Conservation (phyloP, 2,797 vertebrate species). For the Glossophaga mutica region DNA sequence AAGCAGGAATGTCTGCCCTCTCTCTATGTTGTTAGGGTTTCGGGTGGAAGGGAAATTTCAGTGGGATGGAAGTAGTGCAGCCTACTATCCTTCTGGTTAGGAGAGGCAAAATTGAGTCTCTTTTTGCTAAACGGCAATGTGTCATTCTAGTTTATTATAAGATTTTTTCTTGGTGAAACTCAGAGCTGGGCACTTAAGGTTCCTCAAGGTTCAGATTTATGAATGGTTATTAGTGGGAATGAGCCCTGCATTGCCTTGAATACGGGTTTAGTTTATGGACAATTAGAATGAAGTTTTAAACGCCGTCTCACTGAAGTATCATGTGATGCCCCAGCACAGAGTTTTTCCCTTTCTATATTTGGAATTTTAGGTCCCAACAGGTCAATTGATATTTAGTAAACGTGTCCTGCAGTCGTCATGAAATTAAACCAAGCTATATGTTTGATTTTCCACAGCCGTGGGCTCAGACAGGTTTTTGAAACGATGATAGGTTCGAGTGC, state of each 20-base stretch:
- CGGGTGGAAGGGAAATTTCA: not conserved
- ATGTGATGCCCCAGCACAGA: not conserved
- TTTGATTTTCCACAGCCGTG: slow-evolving; percentile 59
- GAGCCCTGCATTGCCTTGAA: not conserved
- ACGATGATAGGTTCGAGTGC: not conserved
- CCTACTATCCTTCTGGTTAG: not conserved
- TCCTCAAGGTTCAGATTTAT: not conserved
- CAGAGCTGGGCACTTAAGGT: not conserved
- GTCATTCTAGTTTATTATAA: not conserved
- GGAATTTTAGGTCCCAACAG: not conserved
- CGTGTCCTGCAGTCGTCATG: slow-evolving; percentile 24
- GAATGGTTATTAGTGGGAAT: not conserved
- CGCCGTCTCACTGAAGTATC: not conserved
- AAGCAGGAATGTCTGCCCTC: not conserved
- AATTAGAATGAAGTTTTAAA: slow-evolving; percentile 29
- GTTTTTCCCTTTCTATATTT: not conserved
- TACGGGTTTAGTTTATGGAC: not conserved
- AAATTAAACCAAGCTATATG: slow-evolving; percentile 41
- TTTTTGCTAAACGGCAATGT: not conserved
- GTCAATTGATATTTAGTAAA: slow-evolving; percentile 50
- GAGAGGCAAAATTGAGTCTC: not conserved
- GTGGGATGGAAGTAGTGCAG: not conserved
- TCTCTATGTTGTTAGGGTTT: not conserved
- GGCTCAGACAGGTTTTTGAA: slow-evolving; percentile 47
- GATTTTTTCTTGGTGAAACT: not conserved